phyloP scores from a whole-genome alignment of 2,888 invertebrate species.

The Muscina levida region DNA sequence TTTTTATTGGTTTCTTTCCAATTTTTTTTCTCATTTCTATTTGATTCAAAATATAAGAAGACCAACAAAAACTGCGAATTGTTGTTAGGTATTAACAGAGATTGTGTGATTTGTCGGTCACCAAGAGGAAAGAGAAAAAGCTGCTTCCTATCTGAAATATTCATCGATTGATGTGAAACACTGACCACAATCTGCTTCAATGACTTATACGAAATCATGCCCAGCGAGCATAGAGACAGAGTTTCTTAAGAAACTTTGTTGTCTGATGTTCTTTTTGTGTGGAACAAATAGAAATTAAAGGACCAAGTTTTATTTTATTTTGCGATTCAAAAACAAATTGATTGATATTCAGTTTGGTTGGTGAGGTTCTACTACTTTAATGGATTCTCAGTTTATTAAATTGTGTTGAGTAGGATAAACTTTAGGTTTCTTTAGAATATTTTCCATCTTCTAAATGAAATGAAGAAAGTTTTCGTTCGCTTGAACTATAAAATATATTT shows the following conservation, averaged over 20 bases:
- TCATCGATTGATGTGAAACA: neutral
- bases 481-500: too few relatives aligned
- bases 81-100: constrained; percentile 16
- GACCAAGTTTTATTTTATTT: constrained; percentile 33
- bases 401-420: constrained; percentile 18
- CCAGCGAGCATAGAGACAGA: neutral
- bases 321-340: constrained; percentile 22
- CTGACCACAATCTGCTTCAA: neutral
- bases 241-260: neutral
- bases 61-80: constrained; percentile 7
- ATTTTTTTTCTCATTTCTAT: too few relatives aligned
- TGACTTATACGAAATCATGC: neutral
- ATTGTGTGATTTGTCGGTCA: constrained; percentile 14
- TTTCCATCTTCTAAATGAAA: neutral
- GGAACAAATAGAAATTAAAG: neutral
- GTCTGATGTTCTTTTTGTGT: constrained; percentile 12
- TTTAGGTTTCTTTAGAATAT: neutral
- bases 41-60: neutral
- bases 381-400: constrained; percentile 37
- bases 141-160: constrained; percentile 6
- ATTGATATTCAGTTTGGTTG: constrained; percentile 21
- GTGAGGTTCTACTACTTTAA: neutral
- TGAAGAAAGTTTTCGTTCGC: constrained; percentile 1
- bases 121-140: too few relatives aligned
- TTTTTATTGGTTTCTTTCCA: too few relatives aligned